Conservation (phyloP, 2,113 vertebrate genomes). For the Podiceps cristatus region DNA sequence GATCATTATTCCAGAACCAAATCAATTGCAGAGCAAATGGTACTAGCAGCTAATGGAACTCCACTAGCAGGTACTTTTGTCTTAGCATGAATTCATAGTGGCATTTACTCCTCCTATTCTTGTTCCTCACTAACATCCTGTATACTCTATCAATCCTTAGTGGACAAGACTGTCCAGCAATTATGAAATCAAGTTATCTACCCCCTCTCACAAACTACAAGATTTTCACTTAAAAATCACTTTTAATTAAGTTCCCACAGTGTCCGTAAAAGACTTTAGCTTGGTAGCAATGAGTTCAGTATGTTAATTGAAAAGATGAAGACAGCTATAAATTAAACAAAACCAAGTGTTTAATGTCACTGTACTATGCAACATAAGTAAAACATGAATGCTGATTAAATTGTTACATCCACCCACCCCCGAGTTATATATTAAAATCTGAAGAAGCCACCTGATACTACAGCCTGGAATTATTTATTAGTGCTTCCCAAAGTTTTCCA, state of each 20-base stretch:
- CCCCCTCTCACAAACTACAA: neutral
- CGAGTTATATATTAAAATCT: neutral
- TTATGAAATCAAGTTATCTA: neutral
- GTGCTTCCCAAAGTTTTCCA: conserved; percentile 66
- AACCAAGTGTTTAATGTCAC: neutral
- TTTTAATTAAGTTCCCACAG: neutral
- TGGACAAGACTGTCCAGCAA: neutral
- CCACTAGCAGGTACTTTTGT: conserved; percentile 82
- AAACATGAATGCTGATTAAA: conserved; percentile 18
- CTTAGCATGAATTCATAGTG: neutral
- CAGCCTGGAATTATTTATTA: conserved; percentile 77
- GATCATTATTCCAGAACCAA: conserved; percentile 97
- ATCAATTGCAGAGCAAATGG: conserved; percentile 91
- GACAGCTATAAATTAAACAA: conserved; percentile 23
- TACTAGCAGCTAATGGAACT: conserved; percentile 85
- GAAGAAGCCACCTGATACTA: conserved; percentile 66
- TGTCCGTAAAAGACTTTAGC: neutral
- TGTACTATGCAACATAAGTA: neutral
- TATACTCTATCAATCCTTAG: neutral
- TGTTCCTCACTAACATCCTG: neutral
- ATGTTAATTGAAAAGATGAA: neutral
- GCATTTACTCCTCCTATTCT: neutral
- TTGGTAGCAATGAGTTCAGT: neutral
- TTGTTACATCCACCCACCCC: neutral
- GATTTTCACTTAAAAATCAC: neutral